phyloP scores from a whole-genome alignment of 2,888 invertebrate genomes.

The Drosophila acutilabella region DNA sequence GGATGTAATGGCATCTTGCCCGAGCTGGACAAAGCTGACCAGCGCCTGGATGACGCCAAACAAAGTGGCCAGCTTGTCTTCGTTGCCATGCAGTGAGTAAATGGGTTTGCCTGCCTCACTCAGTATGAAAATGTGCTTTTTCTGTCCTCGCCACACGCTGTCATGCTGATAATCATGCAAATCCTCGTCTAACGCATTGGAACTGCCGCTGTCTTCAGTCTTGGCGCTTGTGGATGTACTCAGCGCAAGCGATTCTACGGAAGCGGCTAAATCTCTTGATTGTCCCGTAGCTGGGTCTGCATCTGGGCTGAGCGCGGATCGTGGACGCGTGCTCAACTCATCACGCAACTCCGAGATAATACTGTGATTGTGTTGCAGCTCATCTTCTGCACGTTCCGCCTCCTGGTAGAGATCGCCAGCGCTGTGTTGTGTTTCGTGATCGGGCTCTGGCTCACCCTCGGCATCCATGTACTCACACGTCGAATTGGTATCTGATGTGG shows the following conservation, averaged over 20 bases:
- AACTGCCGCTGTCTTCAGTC: slow-evolving; percentile 63
- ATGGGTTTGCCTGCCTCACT: slow-evolving; percentile 99
- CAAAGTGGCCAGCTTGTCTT: slow-evolving; percentile 96
- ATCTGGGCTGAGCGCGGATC: slow-evolving; percentile 55
- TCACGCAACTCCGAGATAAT: slow-evolving; percentile 81
- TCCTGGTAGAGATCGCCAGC: slow-evolving; percentile 69
- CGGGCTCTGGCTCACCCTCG: slow-evolving; percentile 64
- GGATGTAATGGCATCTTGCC: slow-evolving; percentile 93
- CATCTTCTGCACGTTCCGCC: slow-evolving; percentile 63
- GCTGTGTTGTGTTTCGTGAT: slow-evolving; percentile 43
- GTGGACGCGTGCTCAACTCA: slow-evolving; percentile 41
- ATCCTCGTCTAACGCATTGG: slow-evolving; percentile 87
- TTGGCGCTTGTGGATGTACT: slow-evolving; percentile 67
- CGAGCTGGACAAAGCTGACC: slow-evolving; percentile 94
- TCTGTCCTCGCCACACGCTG: slow-evolving; percentile 91
- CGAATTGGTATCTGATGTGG: slow-evolving; percentile 64
- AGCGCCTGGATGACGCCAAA: slow-evolving; percentile 98
- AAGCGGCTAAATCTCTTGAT: slow-evolving; percentile 75
- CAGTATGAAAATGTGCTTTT: slow-evolving; percentile 96
- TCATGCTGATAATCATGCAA: slow-evolving; percentile 87
- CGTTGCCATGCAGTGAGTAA: slow-evolving; percentile 96
- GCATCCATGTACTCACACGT: slow-evolving; percentile 81
- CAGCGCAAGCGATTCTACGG: slow-evolving; percentile 75
- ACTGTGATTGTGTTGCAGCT: slow-evolving; percentile 72
- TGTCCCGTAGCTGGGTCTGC: slow-evolving; percentile 53